phyloP scores from a whole-genome alignment of 2,113 vertebrate species.

The Grammomys surdaster region DNA sequence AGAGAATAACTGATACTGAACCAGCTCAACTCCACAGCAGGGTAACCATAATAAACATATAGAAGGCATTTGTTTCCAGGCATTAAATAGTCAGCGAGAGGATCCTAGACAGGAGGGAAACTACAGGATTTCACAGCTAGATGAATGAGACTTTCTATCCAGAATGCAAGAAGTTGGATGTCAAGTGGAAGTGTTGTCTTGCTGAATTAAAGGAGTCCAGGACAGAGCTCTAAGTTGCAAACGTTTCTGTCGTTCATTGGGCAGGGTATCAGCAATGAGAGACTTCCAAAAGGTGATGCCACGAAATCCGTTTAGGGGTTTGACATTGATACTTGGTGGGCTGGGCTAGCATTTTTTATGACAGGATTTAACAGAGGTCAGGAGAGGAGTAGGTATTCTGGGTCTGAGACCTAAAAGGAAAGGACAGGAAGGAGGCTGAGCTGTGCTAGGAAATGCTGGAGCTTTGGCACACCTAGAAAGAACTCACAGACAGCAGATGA shows the following conservation, averaged over 20 bases:
- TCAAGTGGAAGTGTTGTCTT: not conserved
- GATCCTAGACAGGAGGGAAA: not conserved
- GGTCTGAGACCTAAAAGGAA: not conserved
- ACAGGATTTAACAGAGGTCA: not conserved
- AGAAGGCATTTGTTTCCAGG: not conserved
- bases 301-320: not conserved
- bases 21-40: slow-evolving; percentile 15
- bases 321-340: not conserved
- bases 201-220: slow-evolving; percentile 13
- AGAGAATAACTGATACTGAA: slow-evolving; percentile 20
- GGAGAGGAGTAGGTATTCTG: not conserved
- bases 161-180: not conserved
- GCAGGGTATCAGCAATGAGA: not conserved
- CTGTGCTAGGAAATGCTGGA: not conserved
- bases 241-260: not conserved
- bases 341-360: not conserved
- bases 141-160: not conserved
- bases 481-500: not conserved
- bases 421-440: not conserved
- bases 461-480: not conserved
- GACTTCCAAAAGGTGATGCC: not conserved
- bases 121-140: not conserved
- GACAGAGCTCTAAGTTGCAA: not conserved
- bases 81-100: not conserved
- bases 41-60: not conserved